phyloP scores from a whole-genome alignment of 2,797 vertebrate genomes.

The Aotus griseimembra region DNA sequence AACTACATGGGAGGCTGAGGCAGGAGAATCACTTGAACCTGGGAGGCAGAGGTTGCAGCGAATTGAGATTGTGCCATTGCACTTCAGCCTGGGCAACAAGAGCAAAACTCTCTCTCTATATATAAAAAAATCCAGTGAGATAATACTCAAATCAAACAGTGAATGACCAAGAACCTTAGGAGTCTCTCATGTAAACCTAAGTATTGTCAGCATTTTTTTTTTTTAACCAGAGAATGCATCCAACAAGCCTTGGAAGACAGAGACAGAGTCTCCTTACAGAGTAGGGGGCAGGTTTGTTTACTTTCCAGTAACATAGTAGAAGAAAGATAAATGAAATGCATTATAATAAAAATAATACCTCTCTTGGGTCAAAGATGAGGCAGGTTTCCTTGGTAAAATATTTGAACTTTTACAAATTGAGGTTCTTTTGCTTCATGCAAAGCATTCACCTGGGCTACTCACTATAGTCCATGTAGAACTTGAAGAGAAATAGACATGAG shows the following conservation, averaged over 20 bases:
- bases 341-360: neutral
- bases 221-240: too few relatives aligned
- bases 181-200: too few relatives aligned
- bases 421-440: neutral
- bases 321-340: neutral
- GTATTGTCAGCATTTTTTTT: neutral
- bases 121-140: too few relatives aligned
- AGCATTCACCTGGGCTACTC: neutral
- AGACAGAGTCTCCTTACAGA: neutral
- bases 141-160: neutral
- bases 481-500: fast-evolving
- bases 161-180: neutral
- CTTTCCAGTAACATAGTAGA: neutral
- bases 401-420: neutral
- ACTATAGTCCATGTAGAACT: fast-evolving
- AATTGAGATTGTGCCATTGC: too few relatives aligned
- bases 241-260: neutral
- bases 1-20: too few relatives aligned
- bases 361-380: neutral
- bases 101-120: too few relatives aligned
- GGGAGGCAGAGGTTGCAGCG: too few relatives aligned
- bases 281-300: neutral
- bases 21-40: too few relatives aligned
- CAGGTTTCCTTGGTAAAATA: neutral
- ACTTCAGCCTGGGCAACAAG: too few relatives aligned